phyloP scores from a whole-genome alignment of 2,113 vertebrate species.

The Mormyrus iriodes region DNA sequence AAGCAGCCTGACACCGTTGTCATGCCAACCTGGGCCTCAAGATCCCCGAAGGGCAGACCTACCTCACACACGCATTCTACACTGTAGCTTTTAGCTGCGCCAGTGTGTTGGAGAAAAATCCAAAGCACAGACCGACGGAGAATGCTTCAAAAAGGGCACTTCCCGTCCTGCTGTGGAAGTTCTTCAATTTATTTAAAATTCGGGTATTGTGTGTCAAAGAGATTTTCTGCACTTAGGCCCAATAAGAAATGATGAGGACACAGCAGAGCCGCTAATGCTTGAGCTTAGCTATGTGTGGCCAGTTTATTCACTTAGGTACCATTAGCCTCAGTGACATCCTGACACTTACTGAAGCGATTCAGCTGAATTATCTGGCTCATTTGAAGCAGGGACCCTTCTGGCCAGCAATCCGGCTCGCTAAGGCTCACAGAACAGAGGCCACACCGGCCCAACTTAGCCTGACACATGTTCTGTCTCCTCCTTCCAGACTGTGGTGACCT shows the following conservation, averaged over 20 bases:
- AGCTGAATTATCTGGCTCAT: neutral
- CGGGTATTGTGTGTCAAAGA: neutral
- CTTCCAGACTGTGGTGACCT: neutral
- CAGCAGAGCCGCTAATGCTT: neutral
- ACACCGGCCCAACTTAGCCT: neutral
- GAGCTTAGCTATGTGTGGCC: neutral
- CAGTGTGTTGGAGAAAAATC: neutral
- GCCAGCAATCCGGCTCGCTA: neutral
- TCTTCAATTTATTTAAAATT: neutral
- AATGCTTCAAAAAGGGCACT: neutral
- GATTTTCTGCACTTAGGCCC: neutral
- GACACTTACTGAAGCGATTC: neutral
- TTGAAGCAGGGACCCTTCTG: neutral
- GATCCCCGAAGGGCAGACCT: slow-evolving; percentile 54
- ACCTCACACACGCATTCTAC: slow-evolving; percentile 34
- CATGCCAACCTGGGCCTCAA: slow-evolving; percentile 54
- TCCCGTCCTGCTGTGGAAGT: neutral
- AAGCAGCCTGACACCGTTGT: slow-evolving; percentile 60
- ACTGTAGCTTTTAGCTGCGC: slow-evolving; percentile 5
- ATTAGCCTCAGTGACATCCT: neutral
- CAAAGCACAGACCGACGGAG: neutral
- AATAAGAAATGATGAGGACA: neutral
- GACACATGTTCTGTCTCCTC: neutral
- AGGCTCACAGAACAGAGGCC: neutral
- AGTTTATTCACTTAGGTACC: neutral